These are phyloP conservation scores for Torymus aiolomorphi DNA, from an alignment of 2,888 invertebrate species.

Conservation along the genomic window DNA sequence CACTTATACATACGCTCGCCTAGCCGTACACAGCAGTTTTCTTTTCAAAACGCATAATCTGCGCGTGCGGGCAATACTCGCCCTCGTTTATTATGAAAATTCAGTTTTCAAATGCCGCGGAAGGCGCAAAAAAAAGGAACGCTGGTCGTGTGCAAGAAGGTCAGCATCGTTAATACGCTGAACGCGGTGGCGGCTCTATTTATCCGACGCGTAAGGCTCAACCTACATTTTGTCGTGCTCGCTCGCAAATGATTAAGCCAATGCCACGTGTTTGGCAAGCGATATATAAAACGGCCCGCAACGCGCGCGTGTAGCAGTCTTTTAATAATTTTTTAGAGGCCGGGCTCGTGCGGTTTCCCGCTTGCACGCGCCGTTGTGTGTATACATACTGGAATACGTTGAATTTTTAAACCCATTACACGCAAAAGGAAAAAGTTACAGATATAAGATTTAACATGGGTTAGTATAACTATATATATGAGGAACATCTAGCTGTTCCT, in stretches of 20 bases:
- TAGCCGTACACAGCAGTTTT: too few species aligned
- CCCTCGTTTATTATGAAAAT: neutral
- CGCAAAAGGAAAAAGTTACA: too few species aligned
- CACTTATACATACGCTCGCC: too few species aligned
- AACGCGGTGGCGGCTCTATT: slow-evolving; percentile 27
- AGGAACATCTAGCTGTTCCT: too few species aligned
- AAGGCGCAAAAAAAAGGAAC: neutral
- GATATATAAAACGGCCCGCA: neutral
- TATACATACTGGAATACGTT: too few species aligned
- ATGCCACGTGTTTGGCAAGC: slow-evolving; percentile 56
- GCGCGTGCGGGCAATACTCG: neutral
- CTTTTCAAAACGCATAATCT: too few species aligned
- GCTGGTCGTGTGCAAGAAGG: slow-evolving; percentile 11
- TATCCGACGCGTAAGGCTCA: slow-evolving; percentile 45
- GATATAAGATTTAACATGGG: too few species aligned
- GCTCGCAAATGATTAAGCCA: slow-evolving; percentile 56
- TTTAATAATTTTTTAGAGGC: slow-evolving; percentile 4
- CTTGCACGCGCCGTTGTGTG: too few species aligned
- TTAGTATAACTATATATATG: too few species aligned
- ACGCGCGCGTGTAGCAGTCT: neutral
- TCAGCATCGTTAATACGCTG: slow-evolving; percentile 26
- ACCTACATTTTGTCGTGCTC: slow-evolving; percentile 53
- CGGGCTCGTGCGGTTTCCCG: too few species aligned
- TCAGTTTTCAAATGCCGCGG: neutral
- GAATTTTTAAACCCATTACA: too few species aligned